These are phyloP conservation scores for Pseudopodoces humilis DNA, from an alignment of 2,113 vertebrate genomes.

Conservation along the genomic window DNA sequence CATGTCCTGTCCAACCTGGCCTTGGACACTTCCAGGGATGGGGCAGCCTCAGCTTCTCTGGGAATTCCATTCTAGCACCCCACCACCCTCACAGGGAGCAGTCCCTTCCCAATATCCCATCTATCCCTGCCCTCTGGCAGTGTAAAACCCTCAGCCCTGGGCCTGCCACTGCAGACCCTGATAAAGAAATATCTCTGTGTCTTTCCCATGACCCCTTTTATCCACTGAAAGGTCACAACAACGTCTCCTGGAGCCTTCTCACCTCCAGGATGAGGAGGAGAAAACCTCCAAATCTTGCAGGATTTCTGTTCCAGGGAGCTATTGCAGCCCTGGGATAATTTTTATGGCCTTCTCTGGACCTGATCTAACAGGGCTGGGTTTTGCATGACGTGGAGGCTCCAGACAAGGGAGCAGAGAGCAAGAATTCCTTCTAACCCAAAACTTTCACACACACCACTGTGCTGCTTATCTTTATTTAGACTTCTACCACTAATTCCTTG, in stretches of 20 bases:
- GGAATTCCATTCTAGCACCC: background rate
- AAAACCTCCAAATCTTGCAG: background rate
- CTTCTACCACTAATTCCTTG: background rate
- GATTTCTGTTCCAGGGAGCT: background rate
- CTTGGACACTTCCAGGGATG: background rate
- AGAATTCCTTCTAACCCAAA: background rate
- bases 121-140: background rate
- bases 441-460: background rate
- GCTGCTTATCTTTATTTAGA: background rate
- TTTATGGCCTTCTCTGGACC: background rate
- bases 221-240: background rate
- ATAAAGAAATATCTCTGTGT: background rate
- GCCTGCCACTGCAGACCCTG: background rate
- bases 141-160: background rate
- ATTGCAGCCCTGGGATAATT: background rate
- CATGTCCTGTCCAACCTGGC: background rate
- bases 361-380: background rate
- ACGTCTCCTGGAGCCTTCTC: background rate
- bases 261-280: background rate
- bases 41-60: background rate
- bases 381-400: fast-evolving
- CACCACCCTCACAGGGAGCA: background rate
- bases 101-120: background rate
- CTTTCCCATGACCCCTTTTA: background rate
- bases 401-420: background rate